Conservation (phyloP, 2,888 invertebrate species). For the Coelogynopora nodosa region DNA sequence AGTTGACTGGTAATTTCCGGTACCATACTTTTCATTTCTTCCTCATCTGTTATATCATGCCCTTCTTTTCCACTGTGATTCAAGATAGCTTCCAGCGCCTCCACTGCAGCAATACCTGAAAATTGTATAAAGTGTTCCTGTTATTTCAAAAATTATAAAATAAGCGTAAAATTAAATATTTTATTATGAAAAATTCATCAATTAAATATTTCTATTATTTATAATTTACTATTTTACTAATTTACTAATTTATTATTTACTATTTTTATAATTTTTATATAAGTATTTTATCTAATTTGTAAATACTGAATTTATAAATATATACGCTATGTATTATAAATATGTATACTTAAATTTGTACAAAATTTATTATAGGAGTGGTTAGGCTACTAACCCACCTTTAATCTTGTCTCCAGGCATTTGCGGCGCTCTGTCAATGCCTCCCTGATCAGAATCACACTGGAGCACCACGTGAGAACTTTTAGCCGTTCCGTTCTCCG, state of each 20-base stretch:
- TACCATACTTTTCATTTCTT: background rate
- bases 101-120: background rate
- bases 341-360: no score
- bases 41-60: background rate
- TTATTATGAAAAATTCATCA: no score
- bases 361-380: no score
- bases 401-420: constrained; percentile 64
- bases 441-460: constrained; percentile 47
- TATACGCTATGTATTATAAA: no score
- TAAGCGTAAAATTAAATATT: no score
- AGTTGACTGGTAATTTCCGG: background rate
- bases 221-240: no score
- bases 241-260: no score
- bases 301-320: no score
- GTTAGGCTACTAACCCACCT: background rate
- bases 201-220: no score
- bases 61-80: background rate
- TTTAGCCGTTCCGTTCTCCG: constrained; percentile 83
- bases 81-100: background rate
- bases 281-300: no score
- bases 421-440: constrained; percentile 49
- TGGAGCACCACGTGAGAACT: background rate
- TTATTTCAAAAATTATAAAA: background rate
- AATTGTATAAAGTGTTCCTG: background rate
- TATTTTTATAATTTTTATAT: no score